Evolutionary conservation across 2,888 invertebrate species (phyloP).

Genomic region (Archips crataeganus): DNA sequence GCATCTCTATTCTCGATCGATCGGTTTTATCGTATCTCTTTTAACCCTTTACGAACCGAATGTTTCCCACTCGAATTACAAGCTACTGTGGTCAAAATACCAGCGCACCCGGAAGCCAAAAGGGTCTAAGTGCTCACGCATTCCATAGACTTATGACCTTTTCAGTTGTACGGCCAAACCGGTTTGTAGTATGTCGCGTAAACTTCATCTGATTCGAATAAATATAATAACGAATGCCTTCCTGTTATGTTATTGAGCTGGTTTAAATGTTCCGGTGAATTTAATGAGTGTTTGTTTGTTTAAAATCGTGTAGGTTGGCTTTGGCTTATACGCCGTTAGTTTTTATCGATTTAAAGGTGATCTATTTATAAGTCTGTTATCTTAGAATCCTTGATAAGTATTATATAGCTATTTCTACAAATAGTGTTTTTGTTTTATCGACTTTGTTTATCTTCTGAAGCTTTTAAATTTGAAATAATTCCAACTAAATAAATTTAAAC

Average conservation of each 20-base stretch:
- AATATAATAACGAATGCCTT: slow-evolving; percentile 38
- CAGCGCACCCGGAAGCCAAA: slow-evolving; percentile 28
- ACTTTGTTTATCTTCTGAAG: too few relatives aligned
- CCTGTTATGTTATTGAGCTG: slow-evolving; percentile 35
- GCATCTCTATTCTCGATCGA: not conserved
- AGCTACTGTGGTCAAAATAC: slow-evolving; percentile 38
- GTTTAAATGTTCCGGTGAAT: slow-evolving; percentile 25
- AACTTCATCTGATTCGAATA: slow-evolving; percentile 37
- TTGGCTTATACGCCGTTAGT: not conserved
- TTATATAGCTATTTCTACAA: too few relatives aligned
- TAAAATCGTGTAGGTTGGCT: not conserved
- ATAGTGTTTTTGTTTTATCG: too few relatives aligned
- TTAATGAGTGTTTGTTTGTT: slow-evolving; percentile 17
- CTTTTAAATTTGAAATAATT: too few relatives aligned
- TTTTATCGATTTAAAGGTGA: not conserved
- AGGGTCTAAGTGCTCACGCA: slow-evolving; percentile 30
- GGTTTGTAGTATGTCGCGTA: slow-evolving; percentile 41
- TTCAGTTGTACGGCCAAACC: slow-evolving; percentile 8
- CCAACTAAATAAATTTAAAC: too few relatives aligned
- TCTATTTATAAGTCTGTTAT: slow-evolving; percentile 2
- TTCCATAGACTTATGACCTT: slow-evolving; percentile 29
- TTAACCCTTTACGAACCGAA: slow-evolving; percentile 21
- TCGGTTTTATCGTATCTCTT: slow-evolving; percentile 2
- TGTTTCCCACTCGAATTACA: slow-evolving; percentile 27
- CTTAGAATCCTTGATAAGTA: not conserved